Conservation (phyloP, 2,797 vertebrate species). For the Morelia viridis region DNA sequence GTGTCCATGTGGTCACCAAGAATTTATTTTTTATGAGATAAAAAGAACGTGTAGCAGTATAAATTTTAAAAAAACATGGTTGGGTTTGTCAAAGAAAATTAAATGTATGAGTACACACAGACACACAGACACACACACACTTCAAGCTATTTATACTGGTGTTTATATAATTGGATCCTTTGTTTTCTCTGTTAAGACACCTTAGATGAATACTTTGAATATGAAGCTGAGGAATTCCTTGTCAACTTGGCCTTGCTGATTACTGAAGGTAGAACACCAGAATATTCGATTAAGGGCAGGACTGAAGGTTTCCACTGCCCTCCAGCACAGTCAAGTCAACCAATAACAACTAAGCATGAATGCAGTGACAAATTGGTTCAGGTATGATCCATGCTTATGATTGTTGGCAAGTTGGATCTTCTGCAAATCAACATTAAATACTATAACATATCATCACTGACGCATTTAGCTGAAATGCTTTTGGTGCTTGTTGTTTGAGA, state of each 20-base stretch:
- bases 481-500: not conserved
- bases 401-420: conserved; percentile 11
- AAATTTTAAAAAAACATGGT: not conserved
- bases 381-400: conserved; percentile 71
- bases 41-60: not conserved
- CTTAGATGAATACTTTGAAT: conserved; percentile 96
- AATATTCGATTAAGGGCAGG: conserved; percentile 93
- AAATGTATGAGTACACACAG: not conserved
- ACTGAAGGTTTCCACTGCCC: conserved; percentile 97
- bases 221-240: conserved; percentile 96
- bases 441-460: conserved; percentile 5
- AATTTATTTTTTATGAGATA: not conserved
- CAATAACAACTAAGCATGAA: conserved; percentile 86
- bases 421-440: not conserved
- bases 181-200: conserved; percentile 75
- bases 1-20: not conserved
- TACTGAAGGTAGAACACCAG: conserved; percentile 95
- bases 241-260: conserved; percentile 94
- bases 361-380: conserved; percentile 94
- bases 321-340: conserved; percentile 89
- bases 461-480: not conserved
- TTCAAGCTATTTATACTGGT: not conserved
- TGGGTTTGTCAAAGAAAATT: not conserved
- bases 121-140: not conserved
- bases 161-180: not conserved